Base-by-base conservation (phyloP, 2,113 vertebrate genomes). In the Perognathus longimembris region DNA sequence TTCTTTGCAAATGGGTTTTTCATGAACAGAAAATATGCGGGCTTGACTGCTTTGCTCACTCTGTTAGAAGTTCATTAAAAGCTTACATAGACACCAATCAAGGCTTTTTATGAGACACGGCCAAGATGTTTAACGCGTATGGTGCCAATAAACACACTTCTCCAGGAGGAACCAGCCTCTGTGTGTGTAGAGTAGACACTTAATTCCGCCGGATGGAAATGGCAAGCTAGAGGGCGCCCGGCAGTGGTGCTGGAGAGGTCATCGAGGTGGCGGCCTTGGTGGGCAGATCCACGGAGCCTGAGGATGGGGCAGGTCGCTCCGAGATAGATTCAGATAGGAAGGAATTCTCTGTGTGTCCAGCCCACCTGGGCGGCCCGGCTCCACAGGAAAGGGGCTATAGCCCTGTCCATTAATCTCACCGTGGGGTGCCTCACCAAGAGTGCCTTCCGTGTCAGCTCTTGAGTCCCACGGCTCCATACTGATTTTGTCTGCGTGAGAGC, bases 201-300 rank as follows among this genome's bases (percentile, higher is more conserved):
- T 96, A 95, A 91, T 97, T 96, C 93, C 94, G 81, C 28, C 40
- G 87, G 92, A 75, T 90, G 70, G 45, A 78, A 95, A 89, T 71
- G 92, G 89, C 81, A 67, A 59, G 75, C 94, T 90, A 54, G 94
- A 21, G 12, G 32, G 30, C 67, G 38, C 32, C 86, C 66, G 79
- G 50, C 36, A 30, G 24, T 73, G 45, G 50, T 40, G 6, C 7
- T 61, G 64, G 42, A 66, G 84, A 45, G 61, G n/a, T 24, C 77
- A 92, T 93, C 50, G 66, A 34, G 50, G 38, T 36, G 42, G 76
- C 84, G 93, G 18, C n/a, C 3, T 32, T 42, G 30, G 75, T 38
- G 70, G 79, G 84, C 38, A 92, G 74, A 42, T 4, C 15, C 85
- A 79, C 54, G 61, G n/a, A 54, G 20, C 12, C 6, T n/a, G 2